phyloP scores from a whole-genome alignment of 2,113 vertebrate genomes.

The Lophochroa leadbeateri region DNA sequence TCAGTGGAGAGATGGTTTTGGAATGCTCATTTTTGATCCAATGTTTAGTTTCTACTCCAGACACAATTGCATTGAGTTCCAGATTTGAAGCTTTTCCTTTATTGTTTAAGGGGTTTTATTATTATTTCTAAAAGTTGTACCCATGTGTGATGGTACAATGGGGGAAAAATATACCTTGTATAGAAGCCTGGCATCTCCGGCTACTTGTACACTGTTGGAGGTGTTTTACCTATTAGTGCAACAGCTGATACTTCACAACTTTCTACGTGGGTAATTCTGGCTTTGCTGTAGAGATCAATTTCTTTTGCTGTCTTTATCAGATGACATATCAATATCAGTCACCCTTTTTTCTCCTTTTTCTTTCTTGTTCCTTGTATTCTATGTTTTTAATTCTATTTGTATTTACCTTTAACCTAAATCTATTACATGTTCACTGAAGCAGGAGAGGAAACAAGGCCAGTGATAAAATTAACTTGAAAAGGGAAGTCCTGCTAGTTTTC shows the following conservation, averaged over 20 bases:
- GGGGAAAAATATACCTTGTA: neutral
- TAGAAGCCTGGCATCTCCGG: neutral
- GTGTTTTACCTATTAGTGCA: neutral
- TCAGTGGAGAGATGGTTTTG: neutral
- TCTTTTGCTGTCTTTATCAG: neutral
- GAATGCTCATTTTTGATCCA: neutral
- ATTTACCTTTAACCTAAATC: neutral
- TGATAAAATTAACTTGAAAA: neutral
- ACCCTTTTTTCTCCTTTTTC: neutral
- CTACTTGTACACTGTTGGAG: neutral
- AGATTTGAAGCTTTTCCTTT: neutral
- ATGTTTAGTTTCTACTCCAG: neutral
- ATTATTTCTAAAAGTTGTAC: neutral
- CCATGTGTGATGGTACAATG: neutral
- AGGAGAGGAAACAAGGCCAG: neutral
- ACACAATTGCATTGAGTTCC: neutral
- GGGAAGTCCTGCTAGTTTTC: neutral
- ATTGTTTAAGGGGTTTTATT: neutral
- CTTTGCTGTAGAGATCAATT: neutral
- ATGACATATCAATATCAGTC: neutral
- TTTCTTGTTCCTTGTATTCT: neutral
- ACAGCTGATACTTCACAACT: neutral
- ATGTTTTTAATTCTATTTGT: neutral
- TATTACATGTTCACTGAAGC: neutral
- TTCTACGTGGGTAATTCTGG: fast-evolving